Evolutionary conservation across 2,888 invertebrate species (phyloP).

Genomic region (Calameuta idolon): DNA sequence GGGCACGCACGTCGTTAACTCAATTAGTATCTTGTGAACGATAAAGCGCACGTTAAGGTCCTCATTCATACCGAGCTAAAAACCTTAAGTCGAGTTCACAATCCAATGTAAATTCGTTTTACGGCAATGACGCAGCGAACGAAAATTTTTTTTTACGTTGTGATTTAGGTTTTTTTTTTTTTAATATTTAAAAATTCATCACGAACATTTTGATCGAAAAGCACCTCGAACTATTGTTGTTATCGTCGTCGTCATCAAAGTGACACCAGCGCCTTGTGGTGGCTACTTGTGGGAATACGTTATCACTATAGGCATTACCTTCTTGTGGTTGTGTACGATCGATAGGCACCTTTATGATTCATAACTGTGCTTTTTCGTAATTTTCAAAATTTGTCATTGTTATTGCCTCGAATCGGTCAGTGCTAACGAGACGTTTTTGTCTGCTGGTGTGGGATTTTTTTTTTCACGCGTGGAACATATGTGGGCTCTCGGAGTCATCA

Average conservation of each 20-base stretch:
- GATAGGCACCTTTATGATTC: not conserved
- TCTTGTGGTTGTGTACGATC: not conserved
- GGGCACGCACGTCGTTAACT: constrained; percentile 43
- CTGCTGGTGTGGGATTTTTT: not conserved
- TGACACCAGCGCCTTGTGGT: not conserved
- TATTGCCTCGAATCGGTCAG: constrained; percentile 10
- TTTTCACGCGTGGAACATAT: not conserved
- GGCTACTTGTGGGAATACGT: too few species aligned
- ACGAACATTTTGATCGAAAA: not conserved
- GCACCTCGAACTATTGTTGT: not conserved
- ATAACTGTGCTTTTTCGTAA: not conserved
- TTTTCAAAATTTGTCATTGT: constrained; percentile 13
- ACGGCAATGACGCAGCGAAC: not conserved
- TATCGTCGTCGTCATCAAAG: too few species aligned
- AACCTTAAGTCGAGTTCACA: constrained; percentile 27
- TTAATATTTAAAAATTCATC: too few species aligned
- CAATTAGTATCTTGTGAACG: constrained; percentile 44
- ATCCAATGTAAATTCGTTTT: not conserved
- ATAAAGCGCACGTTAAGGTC: constrained; percentile 48
- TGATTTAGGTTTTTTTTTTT: too few species aligned
- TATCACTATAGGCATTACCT: not conserved
- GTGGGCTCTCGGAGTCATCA: not conserved
- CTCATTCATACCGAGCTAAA: constrained; percentile 42
- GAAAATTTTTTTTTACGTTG: too few species aligned
- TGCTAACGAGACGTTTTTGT: not conserved